phyloP scores from a whole-genome alignment of 2,797 vertebrate genomes.

The Sebastiscus albofasciatus region DNA sequence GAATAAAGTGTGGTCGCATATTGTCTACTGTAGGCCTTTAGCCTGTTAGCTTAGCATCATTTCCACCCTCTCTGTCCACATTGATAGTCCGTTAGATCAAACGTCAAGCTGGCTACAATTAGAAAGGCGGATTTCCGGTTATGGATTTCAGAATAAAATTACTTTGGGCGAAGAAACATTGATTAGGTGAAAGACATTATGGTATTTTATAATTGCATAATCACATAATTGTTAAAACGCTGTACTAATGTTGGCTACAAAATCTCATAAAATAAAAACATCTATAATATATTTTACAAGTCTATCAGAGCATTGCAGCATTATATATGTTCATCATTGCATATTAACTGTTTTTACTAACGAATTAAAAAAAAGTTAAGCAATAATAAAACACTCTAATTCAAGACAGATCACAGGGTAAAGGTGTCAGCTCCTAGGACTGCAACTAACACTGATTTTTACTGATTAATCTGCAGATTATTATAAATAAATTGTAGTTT shows the following conservation, averaged over 20 bases:
- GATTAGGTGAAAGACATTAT: neutral
- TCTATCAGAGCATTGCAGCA: too few species aligned
- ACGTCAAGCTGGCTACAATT: neutral
- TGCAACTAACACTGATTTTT: neutral
- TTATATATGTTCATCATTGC: too few species aligned
- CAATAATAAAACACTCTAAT: neutral
- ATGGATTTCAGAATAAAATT: constrained; percentile 44
- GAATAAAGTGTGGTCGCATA: constrained; percentile 34
- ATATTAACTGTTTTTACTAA: too few species aligned
- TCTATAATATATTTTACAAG: too few species aligned
- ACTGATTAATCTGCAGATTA: neutral
- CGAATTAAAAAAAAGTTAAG: too few species aligned
- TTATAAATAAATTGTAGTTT: too few species aligned
- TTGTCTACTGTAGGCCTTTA: constrained; percentile 40
- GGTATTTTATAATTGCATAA: too few species aligned
- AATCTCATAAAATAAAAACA: too few species aligned
- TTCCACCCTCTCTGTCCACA: constrained; percentile 45
- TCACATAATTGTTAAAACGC: too few species aligned
- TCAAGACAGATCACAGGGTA: neutral
- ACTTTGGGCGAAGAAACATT: accelerated
- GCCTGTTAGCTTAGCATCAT: constrained; percentile 73
- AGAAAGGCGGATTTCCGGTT: constrained; percentile 1
- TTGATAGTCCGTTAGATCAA: neutral
- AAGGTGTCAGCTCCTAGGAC: neutral
- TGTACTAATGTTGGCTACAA: too few species aligned